Evolutionary conservation across 2,113 vertebrate genomes (phyloP).

Genomic region (Arothron firmamentum): DNA sequence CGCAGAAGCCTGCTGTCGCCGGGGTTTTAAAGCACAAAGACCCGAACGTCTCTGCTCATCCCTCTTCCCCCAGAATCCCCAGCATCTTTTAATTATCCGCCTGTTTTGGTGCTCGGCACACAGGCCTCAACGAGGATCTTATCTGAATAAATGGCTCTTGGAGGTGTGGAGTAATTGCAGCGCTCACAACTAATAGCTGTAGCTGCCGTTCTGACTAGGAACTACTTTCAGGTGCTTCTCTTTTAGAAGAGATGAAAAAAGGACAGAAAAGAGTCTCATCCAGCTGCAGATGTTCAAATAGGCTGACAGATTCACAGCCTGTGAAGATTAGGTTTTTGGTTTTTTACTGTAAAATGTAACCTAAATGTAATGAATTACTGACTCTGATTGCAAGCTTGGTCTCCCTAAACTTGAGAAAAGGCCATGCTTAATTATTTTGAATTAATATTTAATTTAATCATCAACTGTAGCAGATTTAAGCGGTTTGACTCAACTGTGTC

Average conservation of each 20-base stretch:
- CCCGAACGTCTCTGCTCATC: slow-evolving; percentile 42
- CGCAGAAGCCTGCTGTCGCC: slow-evolving; percentile 32
- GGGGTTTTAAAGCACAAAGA: slow-evolving; percentile 36
- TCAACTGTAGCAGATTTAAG: too few relatives aligned
- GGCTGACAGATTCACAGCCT: slow-evolving; percentile 16
- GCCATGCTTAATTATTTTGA: too few relatives aligned
- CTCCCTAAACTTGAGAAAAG: too few relatives aligned
- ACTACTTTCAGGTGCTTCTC: slow-evolving; percentile 23
- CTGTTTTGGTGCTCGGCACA: slow-evolving; percentile 40
- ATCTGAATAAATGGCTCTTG: slow-evolving; percentile 54
- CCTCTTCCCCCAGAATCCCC: slow-evolving; percentile 27
- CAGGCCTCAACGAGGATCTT: slow-evolving; percentile 45
- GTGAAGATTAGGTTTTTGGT: background rate
- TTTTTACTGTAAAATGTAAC: background rate
- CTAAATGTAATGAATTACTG: background rate
- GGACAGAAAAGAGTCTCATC: slow-evolving; percentile 6
- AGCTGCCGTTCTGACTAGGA: slow-evolving; percentile 24
- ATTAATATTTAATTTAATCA: too few relatives aligned
- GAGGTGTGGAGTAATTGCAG: slow-evolving; percentile 36
- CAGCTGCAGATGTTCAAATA: slow-evolving; percentile 10
- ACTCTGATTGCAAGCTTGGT: too few relatives aligned
- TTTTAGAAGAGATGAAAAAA: background rate
- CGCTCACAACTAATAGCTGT: slow-evolving; percentile 5
- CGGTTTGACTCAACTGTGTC: too few relatives aligned
- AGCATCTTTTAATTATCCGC: slow-evolving; percentile 62